Evolutionary conservation across 1,140 invertebrate species (phyloP), one percentile per base, ranked within the genome.

Genomic region (Drosophila mojavensis): DNA sequence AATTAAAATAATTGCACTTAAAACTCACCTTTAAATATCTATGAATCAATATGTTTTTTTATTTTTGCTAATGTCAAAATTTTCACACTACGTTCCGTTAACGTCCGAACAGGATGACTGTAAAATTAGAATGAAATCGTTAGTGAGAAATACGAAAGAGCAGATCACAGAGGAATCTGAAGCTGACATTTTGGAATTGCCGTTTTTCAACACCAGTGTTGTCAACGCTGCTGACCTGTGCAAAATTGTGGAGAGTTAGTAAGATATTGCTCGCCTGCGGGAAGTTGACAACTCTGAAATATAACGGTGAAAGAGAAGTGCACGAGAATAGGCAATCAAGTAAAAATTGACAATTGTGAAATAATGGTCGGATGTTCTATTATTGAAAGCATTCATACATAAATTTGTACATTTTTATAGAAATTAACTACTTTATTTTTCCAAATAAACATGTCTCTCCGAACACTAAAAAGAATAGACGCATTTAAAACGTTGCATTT

Each of bases 271-370:
- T n/a, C n/a, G n/a, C n/a, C n/a, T n/a, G n/a, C n/a, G n/a, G n/a
- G n/a, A n/a, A n/a, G 10, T 48, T 47, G 78, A 20, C 72, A 81
- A 55, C 56, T 20, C 56, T 77, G 13, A 33, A 59, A 43, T 7
- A 45, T 76, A 81, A 76, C 78, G 78, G 78, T 59, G 51, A 71
- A 54, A 28, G 17, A 11, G 15, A 26, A n/a, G 39, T 20, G 39
- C 33, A 10, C 11, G 11, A 61, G 58, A 69, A 70, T 59, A 7
- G 15, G 3, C 41, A 50, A 61, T 66, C 45, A 9, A 3, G 17
- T 6, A 6, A 17, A 39, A 79, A 24, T n/a, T 20, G 2, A 20
- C 2, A 20, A 20, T 1, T 20, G 20, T 20, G 20, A 20, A 20
- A 20, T 20, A 20, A 13, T 11, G 1, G n/a, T 24, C 2, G 0